Conservation (phyloP, 2,888 invertebrate species). For the Orgyia antiqua region DNA sequence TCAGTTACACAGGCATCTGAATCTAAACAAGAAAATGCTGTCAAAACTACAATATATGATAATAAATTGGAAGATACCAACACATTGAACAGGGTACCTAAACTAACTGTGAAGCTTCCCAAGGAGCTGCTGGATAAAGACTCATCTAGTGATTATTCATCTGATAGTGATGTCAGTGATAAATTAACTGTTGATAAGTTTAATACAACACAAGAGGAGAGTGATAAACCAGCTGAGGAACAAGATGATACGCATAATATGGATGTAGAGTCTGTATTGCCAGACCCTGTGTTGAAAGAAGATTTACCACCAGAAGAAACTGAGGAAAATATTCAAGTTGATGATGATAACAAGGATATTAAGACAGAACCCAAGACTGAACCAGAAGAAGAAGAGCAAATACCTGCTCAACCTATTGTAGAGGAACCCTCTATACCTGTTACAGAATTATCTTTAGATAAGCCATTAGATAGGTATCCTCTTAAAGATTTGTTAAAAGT, state of each 20-base stretch:
- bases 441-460: conserved; percentile 85
- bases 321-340: conserved; percentile 33
- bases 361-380: conserved; percentile 55
- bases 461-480: conserved; percentile 85
- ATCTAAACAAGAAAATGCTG: conserved; percentile 51
- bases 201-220: conserved; percentile 36
- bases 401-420: conserved; percentile 41
- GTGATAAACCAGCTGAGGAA: conserved; percentile 20
- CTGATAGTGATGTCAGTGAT: conserved; percentile 80
- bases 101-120: conserved; percentile 82
- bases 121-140: conserved; percentile 77
- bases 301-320: conserved; percentile 24
- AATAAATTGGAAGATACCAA: conserved; percentile 63
- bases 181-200: conserved; percentile 79
- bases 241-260: conserved; percentile 11
- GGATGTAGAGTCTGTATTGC: conserved; percentile 17
- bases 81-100: conserved; percentile 80
- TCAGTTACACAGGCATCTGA: conserved; percentile 39
- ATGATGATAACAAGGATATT: conserved; percentile 35
- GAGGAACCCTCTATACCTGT: conserved; percentile 79
- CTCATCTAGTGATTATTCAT: conserved; percentile 73
- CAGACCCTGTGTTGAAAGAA: conserved; percentile 22
- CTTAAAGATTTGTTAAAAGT: conserved; percentile 84
- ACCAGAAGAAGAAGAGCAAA: conserved; percentile 35
- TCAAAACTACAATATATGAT: conserved; percentile 71